Percentiles rank a stretch among this genome's conserved stretches.
Evolutionary conservation across 2,113 vertebrate genomes (phyloP).

Genomic region (Corythornis cristatus): DNA sequence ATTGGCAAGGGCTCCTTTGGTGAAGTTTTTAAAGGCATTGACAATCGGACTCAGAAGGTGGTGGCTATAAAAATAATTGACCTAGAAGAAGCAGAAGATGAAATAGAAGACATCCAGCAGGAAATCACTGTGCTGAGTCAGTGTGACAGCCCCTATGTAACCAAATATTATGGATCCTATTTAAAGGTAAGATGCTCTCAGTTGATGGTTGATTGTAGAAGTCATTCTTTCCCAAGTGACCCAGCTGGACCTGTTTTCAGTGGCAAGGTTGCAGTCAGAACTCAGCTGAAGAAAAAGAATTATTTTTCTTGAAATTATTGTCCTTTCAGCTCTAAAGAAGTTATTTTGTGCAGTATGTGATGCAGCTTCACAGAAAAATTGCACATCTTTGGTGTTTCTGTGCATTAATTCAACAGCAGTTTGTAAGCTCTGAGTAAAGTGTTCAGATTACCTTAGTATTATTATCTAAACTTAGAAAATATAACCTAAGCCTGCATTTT

Average conservation of each 20-base stretch:
- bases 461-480: not conserved
- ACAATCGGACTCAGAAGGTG: constrained; percentile 96
- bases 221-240: not conserved
- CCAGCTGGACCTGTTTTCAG: not conserved
- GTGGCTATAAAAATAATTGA: constrained; percentile 99
- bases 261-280: not conserved
- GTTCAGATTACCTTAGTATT: not conserved
- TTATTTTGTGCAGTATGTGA: not conserved
- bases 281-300: not conserved
- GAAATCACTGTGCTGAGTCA: constrained; percentile 99
- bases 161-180: constrained; percentile 97
- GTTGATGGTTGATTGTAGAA: not conserved
- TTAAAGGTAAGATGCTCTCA: constrained; percentile 87
- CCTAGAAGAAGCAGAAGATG: constrained; percentile 97
- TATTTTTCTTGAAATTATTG: not conserved
- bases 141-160: constrained; percentile 97
- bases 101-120: constrained; percentile 98
- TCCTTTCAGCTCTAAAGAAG: not conserved
- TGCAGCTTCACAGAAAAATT: not conserved
- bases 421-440: not conserved
- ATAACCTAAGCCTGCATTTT: not conserved
- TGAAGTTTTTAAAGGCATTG: constrained; percentile 98
- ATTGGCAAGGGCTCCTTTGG: constrained; percentile 98
- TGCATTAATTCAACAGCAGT: not conserved
- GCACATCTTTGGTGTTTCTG: not conserved